A percentile compares a stretch with the other conserved stretches of the same genome.
Evolutionary conservation across 2,888 invertebrate genomes (phyloP).

Genomic region (Leptinotarsa tumamoca): DNA sequence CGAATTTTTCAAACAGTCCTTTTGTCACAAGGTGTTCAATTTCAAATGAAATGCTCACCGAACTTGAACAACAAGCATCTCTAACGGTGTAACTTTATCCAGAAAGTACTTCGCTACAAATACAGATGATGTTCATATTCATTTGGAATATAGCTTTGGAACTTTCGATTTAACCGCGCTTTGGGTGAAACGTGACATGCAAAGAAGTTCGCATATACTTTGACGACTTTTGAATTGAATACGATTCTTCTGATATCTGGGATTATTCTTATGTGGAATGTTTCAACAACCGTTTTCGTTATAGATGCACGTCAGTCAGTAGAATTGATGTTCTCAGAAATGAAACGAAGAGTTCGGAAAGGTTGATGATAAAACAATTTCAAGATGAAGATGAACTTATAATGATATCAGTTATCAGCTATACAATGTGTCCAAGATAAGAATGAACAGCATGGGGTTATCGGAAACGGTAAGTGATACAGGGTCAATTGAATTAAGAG

Average conservation of each 20-base stretch:
- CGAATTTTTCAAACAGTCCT: constrained; percentile 9
- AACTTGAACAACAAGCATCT: constrained; percentile 1
- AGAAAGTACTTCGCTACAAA: constrained; percentile 1
- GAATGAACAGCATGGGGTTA: too few species aligned
- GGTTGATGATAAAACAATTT: too few species aligned
- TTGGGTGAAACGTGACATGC: constrained; percentile 9
- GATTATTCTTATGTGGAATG: neutral
- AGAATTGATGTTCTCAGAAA: too few species aligned
- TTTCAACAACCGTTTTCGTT: neutral
- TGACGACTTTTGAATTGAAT: neutral
- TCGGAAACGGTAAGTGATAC: too few species aligned
- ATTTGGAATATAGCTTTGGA: neutral
- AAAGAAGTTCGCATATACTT: neutral
- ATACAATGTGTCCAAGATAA: too few species aligned
- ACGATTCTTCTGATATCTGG: neutral
- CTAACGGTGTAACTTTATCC: neutral
- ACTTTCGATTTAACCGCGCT: constrained; percentile 5
- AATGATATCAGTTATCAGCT: too few species aligned
- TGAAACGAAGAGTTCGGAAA: too few species aligned
- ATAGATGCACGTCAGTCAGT: too few species aligned
- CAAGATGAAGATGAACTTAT: too few species aligned
- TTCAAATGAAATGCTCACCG: constrained; percentile 3
- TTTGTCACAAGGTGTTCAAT: constrained; percentile 6
- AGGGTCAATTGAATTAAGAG: too few species aligned
- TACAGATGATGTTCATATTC: constrained; percentile 1